Conservation (phyloP, 92 coral and sea anemone species). For the Parazoanthus atlanticus region DNA sequence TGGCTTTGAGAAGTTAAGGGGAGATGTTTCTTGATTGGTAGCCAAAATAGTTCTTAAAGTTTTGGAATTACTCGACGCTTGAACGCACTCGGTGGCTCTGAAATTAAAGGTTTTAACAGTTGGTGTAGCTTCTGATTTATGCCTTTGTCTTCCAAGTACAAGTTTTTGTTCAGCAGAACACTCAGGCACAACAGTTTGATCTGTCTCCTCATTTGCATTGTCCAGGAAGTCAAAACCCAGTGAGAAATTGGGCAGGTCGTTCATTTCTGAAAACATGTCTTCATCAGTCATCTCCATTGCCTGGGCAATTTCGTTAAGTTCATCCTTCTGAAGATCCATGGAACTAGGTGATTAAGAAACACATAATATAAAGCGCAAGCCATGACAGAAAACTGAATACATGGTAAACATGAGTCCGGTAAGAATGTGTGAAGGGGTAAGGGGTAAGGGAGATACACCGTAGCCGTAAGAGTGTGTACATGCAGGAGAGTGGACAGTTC, state of each 20-base stretch:
- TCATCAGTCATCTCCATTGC: constrained; percentile 89
- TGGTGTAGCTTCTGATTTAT: not conserved
- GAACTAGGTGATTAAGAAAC: not conserved
- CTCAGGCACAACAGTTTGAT: not conserved
- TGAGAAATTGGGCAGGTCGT: constrained; percentile 74
- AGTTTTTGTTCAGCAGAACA: not conserved
- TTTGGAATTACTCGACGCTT: not conserved
- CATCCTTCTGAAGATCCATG: constrained; percentile 49
- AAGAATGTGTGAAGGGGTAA: too few species aligned
- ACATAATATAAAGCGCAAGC: not conserved
- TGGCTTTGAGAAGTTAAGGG: constrained; percentile 24
- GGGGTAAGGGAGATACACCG: too few species aligned
- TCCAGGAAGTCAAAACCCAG: constrained; percentile 64
- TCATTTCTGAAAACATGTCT: constrained; percentile 66
- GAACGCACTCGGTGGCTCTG: not conserved
- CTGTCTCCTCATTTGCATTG: not conserved
- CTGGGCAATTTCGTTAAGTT: constrained; percentile 71
- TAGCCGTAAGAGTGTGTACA: too few species aligned
- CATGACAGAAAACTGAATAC: not conserved
- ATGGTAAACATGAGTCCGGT: too few species aligned
- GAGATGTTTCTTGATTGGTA: not conserved
- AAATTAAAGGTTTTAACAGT: not conserved
- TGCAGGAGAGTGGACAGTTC: too few species aligned
- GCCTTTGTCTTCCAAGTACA: not conserved
- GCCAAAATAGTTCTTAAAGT: not conserved